Percentiles rank a stretch among this genome's conserved stretches.
phyloP scores from a whole-genome alignment of 2,888 invertebrate species.

The Antheraea yamamai region DNA sequence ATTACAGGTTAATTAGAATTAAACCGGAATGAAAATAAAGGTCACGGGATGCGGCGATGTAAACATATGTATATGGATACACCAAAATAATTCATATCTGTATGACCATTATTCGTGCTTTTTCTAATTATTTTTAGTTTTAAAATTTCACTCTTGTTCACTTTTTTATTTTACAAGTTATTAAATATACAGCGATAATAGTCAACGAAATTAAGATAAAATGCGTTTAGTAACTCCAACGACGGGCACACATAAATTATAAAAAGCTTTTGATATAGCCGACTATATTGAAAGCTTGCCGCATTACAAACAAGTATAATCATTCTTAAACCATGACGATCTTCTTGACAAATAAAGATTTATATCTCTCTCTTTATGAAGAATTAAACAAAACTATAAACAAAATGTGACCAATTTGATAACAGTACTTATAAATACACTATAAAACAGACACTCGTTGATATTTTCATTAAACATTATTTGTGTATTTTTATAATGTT shows the following conservation, averaged over 20 bases:
- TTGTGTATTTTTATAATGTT: not conserved
- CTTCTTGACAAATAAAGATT: slow-evolving; percentile 30
- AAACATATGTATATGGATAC: too few relatives aligned
- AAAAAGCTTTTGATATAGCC: slow-evolving; percentile 62
- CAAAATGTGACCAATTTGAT: slow-evolving; percentile 33
- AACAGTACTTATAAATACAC: slow-evolving; percentile 23
- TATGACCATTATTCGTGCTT: not conserved
- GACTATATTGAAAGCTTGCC: slow-evolving; percentile 52
- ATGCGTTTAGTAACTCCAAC: slow-evolving; percentile 53
- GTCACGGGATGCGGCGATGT: not conserved
- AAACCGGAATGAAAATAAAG: not conserved
- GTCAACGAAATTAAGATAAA: slow-evolving; percentile 51
- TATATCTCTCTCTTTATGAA: slow-evolving; percentile 11
- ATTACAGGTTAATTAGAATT: not conserved
- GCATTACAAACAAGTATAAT: slow-evolving; percentile 53
- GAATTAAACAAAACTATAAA: slow-evolving; percentile 13
- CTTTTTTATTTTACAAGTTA: slow-evolving; percentile 2
- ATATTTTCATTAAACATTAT: not conserved
- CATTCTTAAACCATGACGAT: slow-evolving; percentile 52
- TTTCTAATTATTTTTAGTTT: not conserved
- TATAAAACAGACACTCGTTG: slow-evolving; percentile 18
- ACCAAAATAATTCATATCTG: not conserved
- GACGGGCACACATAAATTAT: slow-evolving; percentile 61
- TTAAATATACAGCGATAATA: slow-evolving; percentile 25
- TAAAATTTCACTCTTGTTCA: not conserved